Conservation (phyloP, 2,797 vertebrate species). For the Poeciliopsis gracilis region DNA sequence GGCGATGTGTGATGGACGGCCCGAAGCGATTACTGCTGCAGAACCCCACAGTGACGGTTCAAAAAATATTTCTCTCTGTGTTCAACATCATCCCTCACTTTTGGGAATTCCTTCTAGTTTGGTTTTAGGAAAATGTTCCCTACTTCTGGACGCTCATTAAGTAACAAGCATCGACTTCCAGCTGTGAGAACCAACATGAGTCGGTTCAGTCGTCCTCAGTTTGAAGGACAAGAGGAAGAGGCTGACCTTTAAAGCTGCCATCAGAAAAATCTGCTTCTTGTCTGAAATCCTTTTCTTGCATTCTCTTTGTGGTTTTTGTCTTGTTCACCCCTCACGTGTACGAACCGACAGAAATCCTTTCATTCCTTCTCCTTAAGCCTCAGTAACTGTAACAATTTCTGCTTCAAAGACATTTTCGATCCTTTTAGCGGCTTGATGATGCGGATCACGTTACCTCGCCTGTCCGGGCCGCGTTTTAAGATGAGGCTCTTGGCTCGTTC, state of each 20-base stretch:
- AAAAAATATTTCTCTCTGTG: neutral
- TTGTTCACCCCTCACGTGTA: neutral
- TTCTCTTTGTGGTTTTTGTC: neutral
- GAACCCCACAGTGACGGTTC: neutral
- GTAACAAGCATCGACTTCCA: neutral
- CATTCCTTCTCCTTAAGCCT: neutral
- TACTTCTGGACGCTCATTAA: neutral
- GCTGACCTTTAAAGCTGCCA: slow-evolving; percentile 18
- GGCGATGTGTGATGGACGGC: neutral
- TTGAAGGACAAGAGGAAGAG: neutral
- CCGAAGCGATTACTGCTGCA: neutral
- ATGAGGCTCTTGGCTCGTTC: neutral
- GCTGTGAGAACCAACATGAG: neutral
- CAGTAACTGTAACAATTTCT: neutral
- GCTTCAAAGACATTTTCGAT: neutral
- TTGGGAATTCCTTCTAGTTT: neutral
- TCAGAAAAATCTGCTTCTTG: slow-evolving; percentile 31
- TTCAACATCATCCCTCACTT: neutral
- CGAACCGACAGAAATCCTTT: neutral
- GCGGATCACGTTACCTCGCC: slow-evolving; percentile 4
- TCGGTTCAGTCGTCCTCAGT: neutral
- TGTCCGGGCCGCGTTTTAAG: neutral
- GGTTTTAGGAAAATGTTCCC: neutral
- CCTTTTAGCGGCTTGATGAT: neutral
- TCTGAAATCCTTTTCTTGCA: slow-evolving; percentile 12